Conservation (phyloP, 2,888 invertebrate genomes). For the Noctuana brunneofusca region DNA sequence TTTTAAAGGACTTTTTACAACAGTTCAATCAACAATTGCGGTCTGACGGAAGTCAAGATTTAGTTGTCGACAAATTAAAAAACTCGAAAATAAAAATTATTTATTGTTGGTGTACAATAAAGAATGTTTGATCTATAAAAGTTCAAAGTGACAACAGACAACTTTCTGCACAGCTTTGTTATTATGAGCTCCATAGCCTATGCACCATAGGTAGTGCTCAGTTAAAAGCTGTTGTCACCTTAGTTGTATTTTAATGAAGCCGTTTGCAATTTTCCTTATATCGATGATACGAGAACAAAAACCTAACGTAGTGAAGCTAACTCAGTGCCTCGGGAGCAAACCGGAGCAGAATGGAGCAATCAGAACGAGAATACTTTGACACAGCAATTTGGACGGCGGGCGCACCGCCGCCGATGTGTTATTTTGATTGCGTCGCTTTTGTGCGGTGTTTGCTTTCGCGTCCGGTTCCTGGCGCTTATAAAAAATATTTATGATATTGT, state of each 20-base stretch:
- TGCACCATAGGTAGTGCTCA: no score
- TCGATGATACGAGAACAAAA: conserved; percentile 65
- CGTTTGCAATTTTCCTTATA: conserved; percentile 47
- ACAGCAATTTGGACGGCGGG: conserved; percentile 75
- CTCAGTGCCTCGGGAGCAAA: conserved; percentile 63
- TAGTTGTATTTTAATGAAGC: conserved; percentile 35
- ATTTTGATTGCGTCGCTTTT: conserved; percentile 77
- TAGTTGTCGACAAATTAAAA: background rate
- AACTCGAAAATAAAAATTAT: no score
- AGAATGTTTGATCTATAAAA: background rate
- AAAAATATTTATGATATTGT: conserved; percentile 62
- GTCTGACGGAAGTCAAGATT: no score
- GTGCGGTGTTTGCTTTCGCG: conserved; percentile 64
- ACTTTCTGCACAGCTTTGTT: conserved; percentile 2
- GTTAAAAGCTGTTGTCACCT: conserved; percentile 6
- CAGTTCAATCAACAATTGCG: background rate
- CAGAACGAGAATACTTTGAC: conserved; percentile 77
- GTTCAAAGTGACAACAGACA: background rate
- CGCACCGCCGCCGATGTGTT: conserved; percentile 70
- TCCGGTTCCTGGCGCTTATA: conserved; percentile 59
- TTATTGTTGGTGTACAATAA: no score
- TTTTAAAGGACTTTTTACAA: background rate
- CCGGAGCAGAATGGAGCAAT: conserved; percentile 79
- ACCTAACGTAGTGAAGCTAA: conserved; percentile 56
- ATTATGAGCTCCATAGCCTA: no score